These are phyloP conservation scores for Lutjanus argentimaculatus DNA, from an alignment of 2,797 vertebrate species.

Conservation along the genomic window DNA sequence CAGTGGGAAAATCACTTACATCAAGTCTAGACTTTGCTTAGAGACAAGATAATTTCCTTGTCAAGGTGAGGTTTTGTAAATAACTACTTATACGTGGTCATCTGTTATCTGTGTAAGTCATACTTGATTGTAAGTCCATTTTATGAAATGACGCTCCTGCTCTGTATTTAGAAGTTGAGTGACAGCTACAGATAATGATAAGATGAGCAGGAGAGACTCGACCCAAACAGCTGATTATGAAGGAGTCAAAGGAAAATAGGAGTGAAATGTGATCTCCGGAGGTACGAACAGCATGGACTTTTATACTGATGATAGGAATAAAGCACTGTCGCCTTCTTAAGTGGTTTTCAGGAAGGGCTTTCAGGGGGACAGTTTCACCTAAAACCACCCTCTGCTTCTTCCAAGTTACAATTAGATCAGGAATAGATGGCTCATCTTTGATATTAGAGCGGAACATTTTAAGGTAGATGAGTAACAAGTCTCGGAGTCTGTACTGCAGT, in stretches of 20 bases:
- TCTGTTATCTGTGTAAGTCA: no score
- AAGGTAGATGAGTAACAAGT: slow-evolving; percentile 56
- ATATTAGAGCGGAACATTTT: slow-evolving; percentile 45
- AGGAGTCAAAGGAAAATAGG: slow-evolving; percentile 44
- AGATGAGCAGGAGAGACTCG: slow-evolving; percentile 40
- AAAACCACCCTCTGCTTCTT: slow-evolving; percentile 24
- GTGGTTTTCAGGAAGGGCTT: slow-evolving; percentile 52
- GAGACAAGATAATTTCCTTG: no score
- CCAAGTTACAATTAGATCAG: slow-evolving; percentile 43
- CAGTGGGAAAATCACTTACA: no score
- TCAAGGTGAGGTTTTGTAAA: no score
- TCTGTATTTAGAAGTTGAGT: slow-evolving; percentile 45
- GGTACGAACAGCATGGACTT: slow-evolving; percentile 38
- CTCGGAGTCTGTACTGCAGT: slow-evolving; percentile 20
- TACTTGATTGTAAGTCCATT: no score
- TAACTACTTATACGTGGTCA: no score
- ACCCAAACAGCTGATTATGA: slow-evolving; percentile 52
- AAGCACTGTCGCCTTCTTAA: slow-evolving; percentile 46
- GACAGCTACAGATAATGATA: slow-evolving; percentile 55
- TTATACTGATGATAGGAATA: slow-evolving; percentile 61
- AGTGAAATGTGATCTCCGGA: slow-evolving; percentile 64
- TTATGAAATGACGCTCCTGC: background rate
- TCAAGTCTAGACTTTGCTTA: no score
- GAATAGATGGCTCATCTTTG: slow-evolving; percentile 50
- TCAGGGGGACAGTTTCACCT: slow-evolving; percentile 8